phyloP scores from a whole-genome alignment of 2,888 invertebrate genomes.

The Pediacus dermestoides region DNA sequence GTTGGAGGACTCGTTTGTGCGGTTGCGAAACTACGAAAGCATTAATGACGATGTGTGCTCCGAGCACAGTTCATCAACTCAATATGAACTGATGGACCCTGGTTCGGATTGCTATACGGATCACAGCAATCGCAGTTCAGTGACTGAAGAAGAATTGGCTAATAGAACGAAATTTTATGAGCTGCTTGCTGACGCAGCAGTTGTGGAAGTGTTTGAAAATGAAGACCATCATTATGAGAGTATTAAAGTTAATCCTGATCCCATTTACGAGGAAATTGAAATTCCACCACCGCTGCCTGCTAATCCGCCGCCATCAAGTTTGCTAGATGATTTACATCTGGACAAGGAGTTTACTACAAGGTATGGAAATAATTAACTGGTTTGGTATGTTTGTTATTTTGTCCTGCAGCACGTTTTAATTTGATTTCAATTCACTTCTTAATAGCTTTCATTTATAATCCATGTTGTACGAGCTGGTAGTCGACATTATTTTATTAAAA shows the following conservation, averaged over 20 bases:
- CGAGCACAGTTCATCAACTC: constrained; percentile 59
- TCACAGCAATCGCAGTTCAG: constrained; percentile 48
- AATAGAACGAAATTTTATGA: constrained; percentile 71
- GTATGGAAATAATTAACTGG: too few relatives aligned
- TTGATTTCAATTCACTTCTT: too few relatives aligned
- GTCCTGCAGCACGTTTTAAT: too few relatives aligned
- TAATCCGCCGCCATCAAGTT: constrained; percentile 71
- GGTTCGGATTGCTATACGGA: constrained; percentile 73
- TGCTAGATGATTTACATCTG: constrained; percentile 61
- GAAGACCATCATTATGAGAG: constrained; percentile 73
- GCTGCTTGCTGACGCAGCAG: constrained; percentile 66
- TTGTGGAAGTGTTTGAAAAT: constrained; percentile 64
- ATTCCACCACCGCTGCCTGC: constrained; percentile 76
- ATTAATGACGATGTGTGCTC: constrained; percentile 49
- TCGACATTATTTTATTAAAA: too few relatives aligned
- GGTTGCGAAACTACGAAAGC: constrained; percentile 51
- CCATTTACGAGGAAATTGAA: constrained; percentile 76
- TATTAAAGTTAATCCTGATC: constrained; percentile 67
- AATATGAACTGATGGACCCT: constrained; percentile 73
- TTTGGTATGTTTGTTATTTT: too few relatives aligned
- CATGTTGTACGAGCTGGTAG: too few relatives aligned
- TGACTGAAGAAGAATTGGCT: constrained; percentile 59
- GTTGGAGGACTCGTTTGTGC: constrained; percentile 63
- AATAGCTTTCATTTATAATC: too few relatives aligned
- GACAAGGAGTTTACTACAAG: constrained; percentile 67